These are phyloP conservation scores for Tursiops truncatus DNA, from an alignment of 2,113 vertebrate genomes.

Conservation along the genomic window DNA sequence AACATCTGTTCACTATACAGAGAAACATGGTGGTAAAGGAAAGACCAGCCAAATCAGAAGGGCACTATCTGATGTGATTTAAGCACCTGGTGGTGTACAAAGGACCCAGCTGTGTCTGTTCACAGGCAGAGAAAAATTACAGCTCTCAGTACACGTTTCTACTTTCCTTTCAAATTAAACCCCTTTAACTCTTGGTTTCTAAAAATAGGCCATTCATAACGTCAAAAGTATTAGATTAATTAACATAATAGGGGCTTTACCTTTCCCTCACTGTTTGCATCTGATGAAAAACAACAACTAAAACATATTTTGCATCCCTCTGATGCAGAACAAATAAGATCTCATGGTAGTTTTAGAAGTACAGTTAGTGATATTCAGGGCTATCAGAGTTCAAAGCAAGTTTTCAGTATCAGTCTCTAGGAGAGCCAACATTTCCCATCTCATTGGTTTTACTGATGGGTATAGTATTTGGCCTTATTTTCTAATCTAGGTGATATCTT, in stretches of 20 bases:
- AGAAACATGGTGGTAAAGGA: background rate
- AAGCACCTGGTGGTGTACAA: background rate
- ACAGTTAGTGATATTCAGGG: background rate
- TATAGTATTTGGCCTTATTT: background rate
- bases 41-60: background rate
- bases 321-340: background rate
- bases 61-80: background rate
- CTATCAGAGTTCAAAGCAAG: background rate
- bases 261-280: background rate
- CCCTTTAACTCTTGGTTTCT: background rate
- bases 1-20: background rate
- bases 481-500: background rate
- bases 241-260: background rate
- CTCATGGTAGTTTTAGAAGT: background rate
- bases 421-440: background rate
- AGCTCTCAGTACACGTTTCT: background rate
- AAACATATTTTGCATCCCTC: background rate
- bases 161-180: background rate
- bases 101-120: background rate
- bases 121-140: background rate
- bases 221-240: background rate
- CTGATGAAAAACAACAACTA: background rate
- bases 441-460: background rate
- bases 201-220: background rate
- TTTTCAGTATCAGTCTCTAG: background rate